Evolutionary conservation across 37 sponge, comb jelly and placozoan genomes (phyloP).

Genomic region (Cliona cf. orientalis): DNA sequence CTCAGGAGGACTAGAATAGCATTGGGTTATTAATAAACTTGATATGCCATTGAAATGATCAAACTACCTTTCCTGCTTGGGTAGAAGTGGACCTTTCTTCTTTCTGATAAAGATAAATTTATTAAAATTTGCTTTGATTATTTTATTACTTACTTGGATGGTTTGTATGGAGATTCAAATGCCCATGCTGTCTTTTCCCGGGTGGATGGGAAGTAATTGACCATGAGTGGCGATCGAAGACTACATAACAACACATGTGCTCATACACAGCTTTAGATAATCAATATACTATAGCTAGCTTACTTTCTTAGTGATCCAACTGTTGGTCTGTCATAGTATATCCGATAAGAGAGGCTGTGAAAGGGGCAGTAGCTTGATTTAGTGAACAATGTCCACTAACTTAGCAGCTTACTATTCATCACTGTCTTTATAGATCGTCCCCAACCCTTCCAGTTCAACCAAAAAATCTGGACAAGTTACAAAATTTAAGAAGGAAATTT

Average conservation of each 20-base stretch:
- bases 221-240: slow-evolving; percentile 25
- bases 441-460: slow-evolving; percentile 10
- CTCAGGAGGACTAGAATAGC: background rate
- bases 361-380: background rate
- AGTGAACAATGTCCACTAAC: background rate
- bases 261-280: background rate
- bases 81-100: background rate
- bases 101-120: background rate
- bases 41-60: too few relatives aligned
- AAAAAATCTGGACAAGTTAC: background rate
- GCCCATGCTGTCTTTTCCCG: slow-evolving; percentile 23
- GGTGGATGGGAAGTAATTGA: slow-evolving; percentile 17
- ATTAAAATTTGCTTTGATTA: background rate
- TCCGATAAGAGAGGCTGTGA: slow-evolving; percentile 39
- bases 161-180: slow-evolving; percentile 37
- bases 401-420: slow-evolving; percentile 47
- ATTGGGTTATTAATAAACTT: background rate
- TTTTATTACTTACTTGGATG: slow-evolving; percentile 3
- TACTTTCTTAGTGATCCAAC: slow-evolving; percentile 33
- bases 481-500: background rate
- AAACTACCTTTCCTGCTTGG: too few relatives aligned
- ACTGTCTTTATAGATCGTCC: slow-evolving; percentile 23
- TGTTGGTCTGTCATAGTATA: slow-evolving; percentile 46
- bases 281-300: slow-evolving; percentile 11
- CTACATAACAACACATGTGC: slow-evolving; percentile 1